Evolutionary conservation across 2,888 invertebrate genomes (phyloP).

Genomic region (Hypsopygia costalis): DNA sequence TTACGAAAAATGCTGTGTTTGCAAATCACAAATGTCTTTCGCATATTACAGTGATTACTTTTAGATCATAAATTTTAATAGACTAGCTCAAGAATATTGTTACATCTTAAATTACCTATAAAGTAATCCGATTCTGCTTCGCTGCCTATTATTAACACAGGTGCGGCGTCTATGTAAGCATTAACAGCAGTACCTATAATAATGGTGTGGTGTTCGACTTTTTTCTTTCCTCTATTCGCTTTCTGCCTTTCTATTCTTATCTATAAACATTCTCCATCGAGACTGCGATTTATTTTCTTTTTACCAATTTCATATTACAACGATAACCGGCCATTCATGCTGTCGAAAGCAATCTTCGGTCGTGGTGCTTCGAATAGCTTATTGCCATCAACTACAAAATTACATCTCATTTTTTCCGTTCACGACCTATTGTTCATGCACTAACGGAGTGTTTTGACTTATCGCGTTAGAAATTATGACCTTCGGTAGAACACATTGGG

Average conservation of each 20-base stretch:
- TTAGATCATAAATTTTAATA: not conserved
- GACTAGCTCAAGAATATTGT: not conserved
- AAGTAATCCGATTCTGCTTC: not conserved
- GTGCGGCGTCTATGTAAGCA: conserved; percentile 5
- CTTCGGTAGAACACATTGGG: conserved; percentile 34
- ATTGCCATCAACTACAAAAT: conserved; percentile 31
- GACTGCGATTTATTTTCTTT: conserved; percentile 33
- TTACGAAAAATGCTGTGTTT: conserved; percentile 11
- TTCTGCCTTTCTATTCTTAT: conserved; percentile 36
- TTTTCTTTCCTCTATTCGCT: conserved; percentile 16
- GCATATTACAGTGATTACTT: conserved; percentile 2
- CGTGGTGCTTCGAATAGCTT: conserved; percentile 22
- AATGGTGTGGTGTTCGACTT: conserved; percentile 3
- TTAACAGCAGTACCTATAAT: not conserved
- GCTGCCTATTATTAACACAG: conserved; percentile 1
- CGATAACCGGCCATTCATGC: conserved; percentile 21
- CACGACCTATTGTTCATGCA: conserved; percentile 50
- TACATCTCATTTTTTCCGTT: conserved; percentile 51
- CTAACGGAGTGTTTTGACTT: conserved; percentile 41
- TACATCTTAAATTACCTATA: not conserved
- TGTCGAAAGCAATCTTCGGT: conserved; percentile 32
- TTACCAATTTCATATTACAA: conserved; percentile 29
- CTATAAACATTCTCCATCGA: conserved; percentile 24
- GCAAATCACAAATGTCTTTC: not conserved
- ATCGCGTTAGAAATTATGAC: conserved; percentile 58